A percentile compares a stretch with the other conserved stretches of the same genome.
These are phyloP conservation scores for Hesperia comma DNA, from an alignment of 2,888 invertebrate species.

Conservation along the genomic window DNA sequence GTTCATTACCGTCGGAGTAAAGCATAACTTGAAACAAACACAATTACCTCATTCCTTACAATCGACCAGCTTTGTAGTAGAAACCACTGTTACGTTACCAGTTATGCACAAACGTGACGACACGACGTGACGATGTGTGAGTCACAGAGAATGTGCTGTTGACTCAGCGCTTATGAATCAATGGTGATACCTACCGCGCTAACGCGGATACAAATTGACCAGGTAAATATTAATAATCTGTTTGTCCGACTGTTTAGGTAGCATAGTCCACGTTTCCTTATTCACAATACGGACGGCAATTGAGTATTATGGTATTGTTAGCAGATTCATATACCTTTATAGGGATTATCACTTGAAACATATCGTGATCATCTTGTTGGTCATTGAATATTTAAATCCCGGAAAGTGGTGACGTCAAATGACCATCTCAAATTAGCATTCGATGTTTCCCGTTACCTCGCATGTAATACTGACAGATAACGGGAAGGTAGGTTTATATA, in stretches of 20 bases:
- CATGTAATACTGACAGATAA: too few species aligned
- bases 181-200: background rate
- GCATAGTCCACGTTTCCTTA: background rate
- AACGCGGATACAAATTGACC: conserved; percentile 19
- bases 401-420: too few species aligned
- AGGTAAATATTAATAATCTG: conserved; percentile 16
- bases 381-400: too few species aligned
- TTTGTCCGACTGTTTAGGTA: background rate
- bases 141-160: conserved; percentile 31
- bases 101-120: conserved; percentile 30
- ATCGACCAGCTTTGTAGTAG: background rate
- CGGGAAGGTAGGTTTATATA: too few species aligned
- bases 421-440: too few species aligned
- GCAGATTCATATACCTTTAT: too few species aligned
- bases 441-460: too few species aligned
- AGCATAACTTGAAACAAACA: background rate
- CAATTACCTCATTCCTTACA: background rate
- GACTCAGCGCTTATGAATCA: conserved; percentile 30
- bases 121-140: conserved; percentile 22
- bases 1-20: too few species aligned
- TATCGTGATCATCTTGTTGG: too few species aligned
- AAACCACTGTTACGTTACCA: conserved; percentile 13
- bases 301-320: background rate
- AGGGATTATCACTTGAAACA: too few species aligned
- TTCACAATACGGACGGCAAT: background rate